A percentile compares a stretch with the other conserved stretches of the same genome.
phyloP scores from a whole-genome alignment of 2,113 vertebrate genomes.

The Xiphias gladius region DNA sequence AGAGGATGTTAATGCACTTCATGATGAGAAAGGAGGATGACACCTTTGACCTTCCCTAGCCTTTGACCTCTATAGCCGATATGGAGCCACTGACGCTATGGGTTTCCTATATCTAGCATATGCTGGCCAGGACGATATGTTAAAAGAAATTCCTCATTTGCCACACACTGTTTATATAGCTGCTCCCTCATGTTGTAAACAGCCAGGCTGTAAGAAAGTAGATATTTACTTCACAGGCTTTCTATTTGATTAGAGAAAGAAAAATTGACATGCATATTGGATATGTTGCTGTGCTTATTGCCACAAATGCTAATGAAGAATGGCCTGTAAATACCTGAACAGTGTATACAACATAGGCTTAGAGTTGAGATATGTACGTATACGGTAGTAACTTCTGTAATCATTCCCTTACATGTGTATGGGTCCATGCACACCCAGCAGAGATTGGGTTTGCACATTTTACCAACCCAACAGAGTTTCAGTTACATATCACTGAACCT shows the following conservation, averaged over 20 bases:
- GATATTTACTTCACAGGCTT: constrained; percentile 83
- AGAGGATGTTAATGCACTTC: constrained; percentile 86
- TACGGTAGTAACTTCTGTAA: constrained; percentile 23
- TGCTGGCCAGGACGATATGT: constrained; percentile 79
- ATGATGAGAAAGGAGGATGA: constrained; percentile 85
- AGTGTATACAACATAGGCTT: constrained; percentile 7
- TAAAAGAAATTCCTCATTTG: constrained; percentile 84
- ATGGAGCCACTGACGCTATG: constrained; percentile 79
- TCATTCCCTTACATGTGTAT: constrained; percentile 33
- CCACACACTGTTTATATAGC: constrained; percentile 75
- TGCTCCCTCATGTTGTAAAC: constrained; percentile 74
- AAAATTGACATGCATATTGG: constrained; percentile 76
- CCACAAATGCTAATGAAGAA: constrained; percentile 63
- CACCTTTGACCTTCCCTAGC: constrained; percentile 86
- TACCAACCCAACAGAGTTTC: constrained; percentile 48
- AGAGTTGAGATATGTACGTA: constrained; percentile 17
- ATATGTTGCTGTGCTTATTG: constrained; percentile 62
- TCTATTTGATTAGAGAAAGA: constrained; percentile 81
- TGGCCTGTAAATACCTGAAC: constrained; percentile 32
- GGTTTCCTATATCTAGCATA: constrained; percentile 86
- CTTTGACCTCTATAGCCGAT: constrained; percentile 84
- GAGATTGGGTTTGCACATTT: constrained; percentile 47
- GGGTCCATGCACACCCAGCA: constrained; percentile 14
- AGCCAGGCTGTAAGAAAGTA: constrained; percentile 75
- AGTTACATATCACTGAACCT: constrained; percentile 59